phyloP scores from a whole-genome alignment of 2,797 vertebrate species.

The Lateolabrax maculatus region DNA sequence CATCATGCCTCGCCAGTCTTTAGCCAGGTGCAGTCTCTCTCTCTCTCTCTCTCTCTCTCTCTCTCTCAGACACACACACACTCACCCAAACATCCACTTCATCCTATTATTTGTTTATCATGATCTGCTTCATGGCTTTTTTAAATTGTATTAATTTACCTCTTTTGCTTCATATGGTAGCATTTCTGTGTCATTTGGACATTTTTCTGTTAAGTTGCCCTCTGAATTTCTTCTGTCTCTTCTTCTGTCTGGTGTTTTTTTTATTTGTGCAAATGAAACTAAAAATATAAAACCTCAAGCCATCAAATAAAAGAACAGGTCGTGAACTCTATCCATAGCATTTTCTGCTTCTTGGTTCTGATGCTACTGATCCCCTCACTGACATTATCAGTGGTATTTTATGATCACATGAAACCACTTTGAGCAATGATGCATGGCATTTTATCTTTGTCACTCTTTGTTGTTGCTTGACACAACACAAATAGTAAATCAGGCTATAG shows the following conservation, averaged over 20 bases:
- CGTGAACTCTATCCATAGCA: constrained; percentile 19
- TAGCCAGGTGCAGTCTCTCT: not conserved
- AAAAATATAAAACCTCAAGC: not conserved
- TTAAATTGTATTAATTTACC: not conserved
- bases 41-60: not conserved
- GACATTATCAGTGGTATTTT: constrained; percentile 42
- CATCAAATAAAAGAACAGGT: constrained; percentile 12
- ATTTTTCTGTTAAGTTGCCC: not conserved
- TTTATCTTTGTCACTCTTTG: constrained; percentile 33
- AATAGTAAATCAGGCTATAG: too few relatives aligned
- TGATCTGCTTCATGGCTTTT: not conserved
- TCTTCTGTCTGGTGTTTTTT: not conserved
- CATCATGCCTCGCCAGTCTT: not conserved
- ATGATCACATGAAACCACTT: constrained; percentile 25
- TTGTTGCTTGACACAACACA: constrained; percentile 1
- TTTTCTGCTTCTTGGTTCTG: constrained; percentile 18
- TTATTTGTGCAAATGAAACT: not conserved
- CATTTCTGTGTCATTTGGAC: constrained; percentile 3
- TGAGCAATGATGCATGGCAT: constrained; percentile 45
- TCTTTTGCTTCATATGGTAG: constrained; percentile 8
- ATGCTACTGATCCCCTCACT: constrained; percentile 4
- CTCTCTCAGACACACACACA: not conserved
- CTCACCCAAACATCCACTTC: not conserved
- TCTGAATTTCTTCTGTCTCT: not conserved
- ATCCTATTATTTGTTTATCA: not conserved